phyloP scores from a whole-genome alignment of 2,888 invertebrate genomes.

The Rhyacophila evoluta region DNA sequence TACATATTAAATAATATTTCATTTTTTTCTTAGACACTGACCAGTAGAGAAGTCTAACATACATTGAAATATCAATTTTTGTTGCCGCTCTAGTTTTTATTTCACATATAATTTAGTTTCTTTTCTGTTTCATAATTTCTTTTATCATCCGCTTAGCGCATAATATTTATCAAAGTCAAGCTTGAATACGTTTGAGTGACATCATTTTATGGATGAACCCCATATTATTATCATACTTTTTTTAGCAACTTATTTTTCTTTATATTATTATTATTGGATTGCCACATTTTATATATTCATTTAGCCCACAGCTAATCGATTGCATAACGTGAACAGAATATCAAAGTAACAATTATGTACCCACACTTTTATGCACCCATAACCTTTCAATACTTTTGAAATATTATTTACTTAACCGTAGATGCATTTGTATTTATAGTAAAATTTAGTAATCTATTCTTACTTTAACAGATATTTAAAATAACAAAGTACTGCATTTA shows the following conservation, averaged over 20 bases:
- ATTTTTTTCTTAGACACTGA: background rate
- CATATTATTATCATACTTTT: conserved; percentile 47
- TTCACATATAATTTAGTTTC: conserved; percentile 6
- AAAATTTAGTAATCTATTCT: too few relatives aligned
- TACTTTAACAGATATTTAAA: too few relatives aligned
- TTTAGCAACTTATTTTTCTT: conserved; percentile 41
- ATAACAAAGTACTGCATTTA: too few relatives aligned
- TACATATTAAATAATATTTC: background rate
- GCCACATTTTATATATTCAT: conserved; percentile 23
- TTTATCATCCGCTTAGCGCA: conserved; percentile 54
- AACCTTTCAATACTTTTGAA: too few relatives aligned
- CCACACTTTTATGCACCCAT: too few relatives aligned
- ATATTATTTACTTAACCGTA: too few relatives aligned
- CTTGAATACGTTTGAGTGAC: conserved; percentile 52
- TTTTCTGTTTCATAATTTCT: conserved; percentile 16
- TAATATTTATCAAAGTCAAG: conserved; percentile 40
- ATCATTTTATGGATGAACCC: conserved; percentile 55
- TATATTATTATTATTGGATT: conserved; percentile 19
- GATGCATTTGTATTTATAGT: too few relatives aligned
- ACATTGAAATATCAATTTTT: background rate
- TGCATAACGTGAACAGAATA: conserved; percentile 27
- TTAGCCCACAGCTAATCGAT: conserved; percentile 13
- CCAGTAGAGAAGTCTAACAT: background rate
- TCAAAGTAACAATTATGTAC: conserved; percentile 8
- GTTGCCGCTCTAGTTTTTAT: background rate